Conservation (phyloP, 2,113 vertebrate genomes). For the Sardina pilchardus region DNA sequence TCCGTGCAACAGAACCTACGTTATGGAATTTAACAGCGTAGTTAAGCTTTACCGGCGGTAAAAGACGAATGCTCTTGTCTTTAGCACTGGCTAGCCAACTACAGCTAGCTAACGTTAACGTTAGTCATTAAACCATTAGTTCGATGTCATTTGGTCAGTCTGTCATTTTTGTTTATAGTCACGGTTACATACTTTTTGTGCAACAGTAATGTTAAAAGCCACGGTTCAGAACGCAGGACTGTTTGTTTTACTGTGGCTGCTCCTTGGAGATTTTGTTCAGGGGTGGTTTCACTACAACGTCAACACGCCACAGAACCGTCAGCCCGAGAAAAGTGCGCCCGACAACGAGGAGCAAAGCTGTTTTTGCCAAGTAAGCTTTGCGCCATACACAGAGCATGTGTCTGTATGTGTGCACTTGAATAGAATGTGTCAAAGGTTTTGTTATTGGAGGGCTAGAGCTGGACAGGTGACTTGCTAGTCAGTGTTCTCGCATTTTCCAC, state of each 20-base stretch:
- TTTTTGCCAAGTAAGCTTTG: conserved; percentile 71
- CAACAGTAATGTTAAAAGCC: conserved; percentile 59
- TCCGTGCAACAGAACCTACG: not conserved
- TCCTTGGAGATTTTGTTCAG: conserved; percentile 57
- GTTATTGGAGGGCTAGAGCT: not conserved
- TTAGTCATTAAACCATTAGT: not conserved
- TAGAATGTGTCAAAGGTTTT: not conserved
- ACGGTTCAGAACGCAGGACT: conserved; percentile 38
- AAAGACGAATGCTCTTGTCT: not conserved
- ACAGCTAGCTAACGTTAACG: not conserved
- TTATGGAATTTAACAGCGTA: not conserved
- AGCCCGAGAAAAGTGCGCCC: not conserved
- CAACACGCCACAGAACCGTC: conserved; percentile 44
- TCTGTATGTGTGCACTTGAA: not conserved
- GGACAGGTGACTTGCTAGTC: not conserved
- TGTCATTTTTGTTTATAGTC: not conserved
- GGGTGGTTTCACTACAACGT: conserved; percentile 65
- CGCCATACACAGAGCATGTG: not conserved
- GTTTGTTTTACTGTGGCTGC: conserved; percentile 55
- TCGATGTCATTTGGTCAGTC: not conserved
- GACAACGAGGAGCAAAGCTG: conserved; percentile 70
- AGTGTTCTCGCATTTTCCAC: conserved; percentile 65
- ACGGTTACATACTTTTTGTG: not conserved
- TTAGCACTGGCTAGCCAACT: not conserved
- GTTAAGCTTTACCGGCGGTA: not conserved